Evolutionary conservation across 2,113 vertebrate species (phyloP).

Genomic region (Planiliza haematocheilus): DNA sequence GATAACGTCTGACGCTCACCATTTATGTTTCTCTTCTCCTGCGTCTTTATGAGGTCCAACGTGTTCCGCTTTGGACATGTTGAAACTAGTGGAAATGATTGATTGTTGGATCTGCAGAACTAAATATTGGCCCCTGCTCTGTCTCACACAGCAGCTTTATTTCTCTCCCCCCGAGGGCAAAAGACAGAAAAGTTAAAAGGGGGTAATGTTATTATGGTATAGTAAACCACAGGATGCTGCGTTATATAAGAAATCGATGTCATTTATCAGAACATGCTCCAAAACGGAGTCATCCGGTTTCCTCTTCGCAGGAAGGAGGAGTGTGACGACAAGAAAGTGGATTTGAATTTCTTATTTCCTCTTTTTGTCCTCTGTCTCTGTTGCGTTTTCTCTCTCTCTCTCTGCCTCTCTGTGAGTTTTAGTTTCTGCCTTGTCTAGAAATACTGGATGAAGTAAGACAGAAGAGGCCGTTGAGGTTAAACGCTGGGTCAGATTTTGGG

Average conservation of each 20-base stretch:
- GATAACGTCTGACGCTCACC: conserved; percentile 59
- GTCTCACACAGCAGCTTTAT: conserved; percentile 66
- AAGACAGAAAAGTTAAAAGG: conserved; percentile 78
- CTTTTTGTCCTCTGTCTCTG: conserved; percentile 57
- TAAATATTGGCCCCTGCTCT: conserved; percentile 72
- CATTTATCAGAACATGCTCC: conserved; percentile 79
- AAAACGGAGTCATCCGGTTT: conserved; percentile 77
- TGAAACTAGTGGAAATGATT: conserved; percentile 76
- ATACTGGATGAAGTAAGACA: conserved; percentile 25
- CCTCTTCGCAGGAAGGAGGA: conserved; percentile 78
- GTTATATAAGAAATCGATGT: conserved; percentile 80
- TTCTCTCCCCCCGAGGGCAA: conserved; percentile 59
- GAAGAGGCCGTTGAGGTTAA: conserved; percentile 38
- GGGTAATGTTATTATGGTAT: conserved; percentile 81
- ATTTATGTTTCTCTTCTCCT: conserved; percentile 21
- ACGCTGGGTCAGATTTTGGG: conserved; percentile 25
- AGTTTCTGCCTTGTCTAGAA: conserved; percentile 37
- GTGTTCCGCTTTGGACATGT: conserved; percentile 74
- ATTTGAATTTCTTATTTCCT: conserved; percentile 79
- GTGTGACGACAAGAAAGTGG: conserved; percentile 75
- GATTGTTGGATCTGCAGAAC: conserved; percentile 74
- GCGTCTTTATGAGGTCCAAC: conserved; percentile 53
- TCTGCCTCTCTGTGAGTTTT: conserved; percentile 38
- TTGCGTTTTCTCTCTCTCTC: conserved; percentile 64
- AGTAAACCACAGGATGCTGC: conserved; percentile 74